phyloP scores from a whole-genome alignment of 2,113 vertebrate species.

The Eupsittula cactorum region DNA sequence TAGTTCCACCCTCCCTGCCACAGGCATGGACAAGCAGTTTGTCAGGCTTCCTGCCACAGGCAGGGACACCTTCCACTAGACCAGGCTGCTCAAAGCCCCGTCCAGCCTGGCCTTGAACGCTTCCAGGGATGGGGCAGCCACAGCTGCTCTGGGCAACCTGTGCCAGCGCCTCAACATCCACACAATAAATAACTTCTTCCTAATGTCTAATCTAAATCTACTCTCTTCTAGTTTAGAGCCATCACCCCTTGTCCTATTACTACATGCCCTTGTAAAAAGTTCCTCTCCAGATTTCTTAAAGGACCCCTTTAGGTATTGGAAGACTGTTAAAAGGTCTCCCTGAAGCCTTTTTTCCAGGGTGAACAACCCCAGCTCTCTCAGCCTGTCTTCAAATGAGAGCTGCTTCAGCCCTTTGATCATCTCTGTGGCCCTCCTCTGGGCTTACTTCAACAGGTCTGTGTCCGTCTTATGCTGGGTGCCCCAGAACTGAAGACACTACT shows the following conservation, averaged over 20 bases:
- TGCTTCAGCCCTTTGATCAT: background rate
- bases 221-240: background rate
- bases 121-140: background rate
- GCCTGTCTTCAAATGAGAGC: background rate
- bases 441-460: background rate
- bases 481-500: background rate
- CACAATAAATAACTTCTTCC: background rate
- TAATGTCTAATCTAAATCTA: background rate
- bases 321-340: background rate
- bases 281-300: background rate
- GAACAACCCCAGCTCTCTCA: background rate
- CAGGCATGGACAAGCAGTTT: background rate
- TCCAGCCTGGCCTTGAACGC: background rate
- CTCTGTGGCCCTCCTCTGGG: background rate
- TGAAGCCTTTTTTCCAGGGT: background rate
- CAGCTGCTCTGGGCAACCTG: background rate
- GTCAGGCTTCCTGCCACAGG: background rate
- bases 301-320: background rate
- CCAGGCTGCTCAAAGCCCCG: background rate
- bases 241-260: background rate
- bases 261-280: background rate
- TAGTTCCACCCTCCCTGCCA: background rate
- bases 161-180: background rate
- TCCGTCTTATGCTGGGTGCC: background rate
- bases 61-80: background rate